Conservation (phyloP, 2,797 vertebrate species). For the Hybognathus amarus region DNA sequence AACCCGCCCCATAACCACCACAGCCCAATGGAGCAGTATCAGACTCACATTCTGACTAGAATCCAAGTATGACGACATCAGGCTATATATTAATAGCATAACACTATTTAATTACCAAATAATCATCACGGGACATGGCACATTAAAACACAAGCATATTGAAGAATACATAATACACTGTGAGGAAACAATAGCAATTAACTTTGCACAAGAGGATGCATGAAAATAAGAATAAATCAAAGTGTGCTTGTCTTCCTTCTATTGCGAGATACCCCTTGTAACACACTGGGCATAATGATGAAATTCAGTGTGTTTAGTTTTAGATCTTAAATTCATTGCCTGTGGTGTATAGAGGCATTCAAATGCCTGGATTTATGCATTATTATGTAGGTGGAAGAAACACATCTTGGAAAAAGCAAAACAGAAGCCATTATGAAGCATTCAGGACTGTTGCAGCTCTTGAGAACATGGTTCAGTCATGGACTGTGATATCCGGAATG, state of each 20-base stretch:
- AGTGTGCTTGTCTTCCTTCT: background rate
- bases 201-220: background rate
- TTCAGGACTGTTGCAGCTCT: background rate
- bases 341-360: background rate
- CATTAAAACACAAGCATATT: background rate
- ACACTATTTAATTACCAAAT: conserved; percentile 4
- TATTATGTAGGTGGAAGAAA: background rate
- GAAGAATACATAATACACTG: background rate
- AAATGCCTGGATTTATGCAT: background rate
- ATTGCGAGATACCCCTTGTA: background rate
- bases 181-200: background rate
- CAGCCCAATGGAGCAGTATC: no score
- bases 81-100: background rate
- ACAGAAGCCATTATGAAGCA: background rate
- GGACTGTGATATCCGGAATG: background rate
- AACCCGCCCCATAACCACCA: no score
- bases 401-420: background rate
- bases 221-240: conserved; percentile 14
- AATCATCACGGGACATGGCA: background rate
- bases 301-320: conserved; percentile 27
- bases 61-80: no score
- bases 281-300: conserved; percentile 21
- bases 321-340: background rate
- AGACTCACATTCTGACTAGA: no score
- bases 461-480: background rate